phyloP scores from a whole-genome alignment of 2,797 vertebrate genomes.

The Meda fulgida region DNA sequence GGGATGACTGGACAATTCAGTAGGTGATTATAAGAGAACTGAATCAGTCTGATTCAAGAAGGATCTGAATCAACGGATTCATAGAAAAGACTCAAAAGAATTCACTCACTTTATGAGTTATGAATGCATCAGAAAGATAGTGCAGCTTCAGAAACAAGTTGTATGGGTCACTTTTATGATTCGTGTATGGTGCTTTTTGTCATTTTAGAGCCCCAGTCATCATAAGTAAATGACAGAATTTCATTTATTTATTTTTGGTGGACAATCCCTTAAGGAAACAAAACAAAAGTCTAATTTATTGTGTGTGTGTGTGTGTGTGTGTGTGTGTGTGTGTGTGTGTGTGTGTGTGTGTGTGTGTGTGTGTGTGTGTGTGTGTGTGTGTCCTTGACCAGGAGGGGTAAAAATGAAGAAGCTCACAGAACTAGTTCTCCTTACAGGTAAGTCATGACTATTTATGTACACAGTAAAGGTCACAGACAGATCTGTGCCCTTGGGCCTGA shows the following conservation, averaged over 20 bases:
- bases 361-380: slow-evolving; percentile 33
- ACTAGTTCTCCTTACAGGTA: slow-evolving; percentile 64
- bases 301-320: neutral
- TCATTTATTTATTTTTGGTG: too few species aligned
- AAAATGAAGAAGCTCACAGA: slow-evolving; percentile 62
- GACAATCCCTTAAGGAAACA: neutral
- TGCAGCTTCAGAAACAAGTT: neutral
- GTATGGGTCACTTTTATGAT: neutral
- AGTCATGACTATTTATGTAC: slow-evolving; percentile 33
- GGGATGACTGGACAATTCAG: neutral
- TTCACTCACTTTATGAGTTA: neutral
- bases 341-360: too few species aligned
- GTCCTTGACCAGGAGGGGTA: slow-evolving; percentile 41
- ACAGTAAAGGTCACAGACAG: slow-evolving; percentile 26
- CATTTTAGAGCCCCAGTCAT: neutral
- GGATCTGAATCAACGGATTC: neutral
- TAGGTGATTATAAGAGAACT: neutral
- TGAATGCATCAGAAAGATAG: neutral
- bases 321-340: too few species aligned
- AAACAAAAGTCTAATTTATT: neutral
- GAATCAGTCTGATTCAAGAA: neutral
- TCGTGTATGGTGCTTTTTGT: neutral
- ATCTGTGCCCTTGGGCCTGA: slow-evolving; percentile 3
- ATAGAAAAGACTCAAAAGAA: neutral
- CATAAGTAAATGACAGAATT: neutral